Evolutionary conservation across 1,140 invertebrate species (phyloP).

Genomic region (Drosophila orosa): DNA sequence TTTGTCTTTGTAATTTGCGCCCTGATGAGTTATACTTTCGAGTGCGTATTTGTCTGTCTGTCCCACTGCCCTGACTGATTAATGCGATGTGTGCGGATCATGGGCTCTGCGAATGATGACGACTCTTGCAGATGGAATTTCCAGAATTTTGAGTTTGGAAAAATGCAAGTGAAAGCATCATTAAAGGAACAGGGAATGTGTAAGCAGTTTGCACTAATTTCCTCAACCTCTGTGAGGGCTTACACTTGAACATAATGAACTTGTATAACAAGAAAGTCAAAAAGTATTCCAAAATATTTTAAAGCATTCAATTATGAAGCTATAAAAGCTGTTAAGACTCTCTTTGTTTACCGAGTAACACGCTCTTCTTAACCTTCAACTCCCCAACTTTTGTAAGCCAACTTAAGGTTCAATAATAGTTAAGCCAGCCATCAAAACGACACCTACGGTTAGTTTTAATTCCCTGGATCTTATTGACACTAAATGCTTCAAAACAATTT

Average conservation of each 20-base stretch:
- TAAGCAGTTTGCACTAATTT: not conserved
- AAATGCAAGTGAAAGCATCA: not conserved
- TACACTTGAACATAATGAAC: not conserved
- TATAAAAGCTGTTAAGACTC: too few species aligned
- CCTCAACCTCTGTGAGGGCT: not conserved
- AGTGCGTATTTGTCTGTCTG: conserved; percentile 45
- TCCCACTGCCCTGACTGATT: conserved; percentile 60
- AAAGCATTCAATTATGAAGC: too few species aligned
- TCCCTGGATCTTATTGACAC: conserved; percentile 12
- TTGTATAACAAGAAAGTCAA: too few species aligned
- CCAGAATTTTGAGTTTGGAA: conserved; percentile 17
- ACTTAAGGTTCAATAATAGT: not conserved
- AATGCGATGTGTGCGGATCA: conserved; percentile 67
- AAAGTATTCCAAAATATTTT: too few species aligned
- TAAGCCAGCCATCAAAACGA: conserved; percentile 1
- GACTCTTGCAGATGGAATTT: conserved; percentile 33
- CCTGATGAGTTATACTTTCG: conserved; percentile 77
- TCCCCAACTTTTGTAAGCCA: not conserved
- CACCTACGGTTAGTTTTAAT: conserved; percentile 12
- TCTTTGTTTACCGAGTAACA: too few species aligned
- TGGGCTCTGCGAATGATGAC: conserved; percentile 30
- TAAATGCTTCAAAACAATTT: conserved; percentile 24
- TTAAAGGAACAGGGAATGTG: not conserved
- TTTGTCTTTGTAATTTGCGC: conserved; percentile 81
- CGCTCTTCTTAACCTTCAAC: not conserved